phyloP scores from a whole-genome alignment of 1,140 invertebrate genomes.

The Drepana arcuata region DNA sequence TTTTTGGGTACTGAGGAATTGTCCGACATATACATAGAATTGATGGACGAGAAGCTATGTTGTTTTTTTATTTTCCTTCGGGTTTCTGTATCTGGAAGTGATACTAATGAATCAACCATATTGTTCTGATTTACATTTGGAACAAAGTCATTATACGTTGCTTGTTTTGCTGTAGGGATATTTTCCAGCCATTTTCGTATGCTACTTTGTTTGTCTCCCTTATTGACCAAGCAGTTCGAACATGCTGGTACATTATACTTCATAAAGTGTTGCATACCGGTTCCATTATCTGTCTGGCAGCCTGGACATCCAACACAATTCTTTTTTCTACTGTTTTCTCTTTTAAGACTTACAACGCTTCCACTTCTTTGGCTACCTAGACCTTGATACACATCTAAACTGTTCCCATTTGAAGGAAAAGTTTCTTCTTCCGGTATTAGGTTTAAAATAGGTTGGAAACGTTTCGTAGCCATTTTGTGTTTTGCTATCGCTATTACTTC shows the following conservation, averaged over 20 bases:
- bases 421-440: constrained; percentile 87
- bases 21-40: constrained; percentile 24
- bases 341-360: constrained; percentile 72
- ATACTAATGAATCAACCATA: constrained; percentile 42
- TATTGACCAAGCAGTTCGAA: constrained; percentile 61
- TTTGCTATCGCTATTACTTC: constrained; percentile 91
- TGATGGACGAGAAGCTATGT: constrained; percentile 37
- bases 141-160: constrained; percentile 28
- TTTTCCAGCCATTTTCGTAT: constrained; percentile 86
- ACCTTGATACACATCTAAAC: constrained; percentile 54
- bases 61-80: constrained; percentile 37
- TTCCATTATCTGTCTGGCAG: constrained; percentile 67
- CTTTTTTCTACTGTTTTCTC: constrained; percentile 72
- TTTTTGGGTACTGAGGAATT: constrained; percentile 30
- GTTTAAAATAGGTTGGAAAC: constrained; percentile 83
- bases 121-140: constrained; percentile 28
- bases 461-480: constrained; percentile 86
- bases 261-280: constrained; percentile 44
- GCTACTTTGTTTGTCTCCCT: constrained; percentile 79
- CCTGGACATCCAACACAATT: constrained; percentile 78
- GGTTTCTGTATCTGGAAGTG: constrained; percentile 33
- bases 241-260: constrained; percentile 64
- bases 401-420: constrained; percentile 56
- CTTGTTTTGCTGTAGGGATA: constrained; percentile 72
- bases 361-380: constrained; percentile 69